phyloP scores from a whole-genome alignment of 2,797 vertebrate genomes.

The Coluber constrictor region DNA sequence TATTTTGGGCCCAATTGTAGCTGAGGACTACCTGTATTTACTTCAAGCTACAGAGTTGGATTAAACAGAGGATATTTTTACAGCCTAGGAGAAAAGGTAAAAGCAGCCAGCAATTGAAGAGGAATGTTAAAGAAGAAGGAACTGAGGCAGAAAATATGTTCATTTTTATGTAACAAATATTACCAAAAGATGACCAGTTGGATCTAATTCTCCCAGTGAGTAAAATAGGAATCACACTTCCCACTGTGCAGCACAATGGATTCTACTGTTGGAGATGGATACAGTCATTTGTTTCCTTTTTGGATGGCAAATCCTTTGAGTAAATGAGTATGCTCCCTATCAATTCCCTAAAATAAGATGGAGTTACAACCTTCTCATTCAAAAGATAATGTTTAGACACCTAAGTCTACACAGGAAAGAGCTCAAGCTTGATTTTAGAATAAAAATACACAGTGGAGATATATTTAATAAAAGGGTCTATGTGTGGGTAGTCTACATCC shows the following conservation, averaged over 20 bases:
- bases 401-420: slow-evolving; percentile 35
- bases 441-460: slow-evolving; percentile 58
- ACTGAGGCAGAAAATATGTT: background rate
- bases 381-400: slow-evolving; percentile 11
- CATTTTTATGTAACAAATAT: background rate
- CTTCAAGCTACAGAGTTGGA: background rate
- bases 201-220: background rate
- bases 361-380: background rate
- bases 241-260: background rate
- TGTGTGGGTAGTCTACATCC: slow-evolving; percentile 67
- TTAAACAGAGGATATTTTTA: background rate
- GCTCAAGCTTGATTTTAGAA: slow-evolving; percentile 39
- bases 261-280: background rate
- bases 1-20: background rate
- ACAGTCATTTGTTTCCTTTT: background rate
- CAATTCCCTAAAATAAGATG: background rate
- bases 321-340: background rate
- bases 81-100: background rate
- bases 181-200: background rate
- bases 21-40: background rate
- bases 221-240: background rate
- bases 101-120: background rate
- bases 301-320: background rate
- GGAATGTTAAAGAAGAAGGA: background rate
- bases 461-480: slow-evolving; percentile 53